Base-by-base conservation (phyloP, 2,888 invertebrate species). In the Calameuta pallipes region DNA sequence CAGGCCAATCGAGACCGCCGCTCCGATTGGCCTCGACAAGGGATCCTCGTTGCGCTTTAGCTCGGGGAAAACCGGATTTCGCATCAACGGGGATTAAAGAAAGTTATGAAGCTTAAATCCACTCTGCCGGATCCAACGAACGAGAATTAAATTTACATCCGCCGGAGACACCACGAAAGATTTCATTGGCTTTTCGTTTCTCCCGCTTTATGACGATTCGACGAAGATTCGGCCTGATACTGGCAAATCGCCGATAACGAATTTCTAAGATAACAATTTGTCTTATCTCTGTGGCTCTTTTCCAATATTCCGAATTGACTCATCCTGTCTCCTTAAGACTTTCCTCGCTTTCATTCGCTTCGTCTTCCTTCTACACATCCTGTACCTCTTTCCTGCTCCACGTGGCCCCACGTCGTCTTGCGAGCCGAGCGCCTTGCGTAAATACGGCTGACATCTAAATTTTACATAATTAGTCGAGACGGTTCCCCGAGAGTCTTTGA, bases 391-490 rank as follows among this genome's bases (percentile, higher is more conserved):
- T 56, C 9, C 23, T 9, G 23, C 23, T 9, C 56, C 56, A 56
- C 56, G 56, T 15, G 15, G 15, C 56, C 0, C 15, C 56, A 11
- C 71, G 71, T 71, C 31, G 4, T 23, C 71, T 71, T 4, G 31
- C 33, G 6, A 71, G 71, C 30, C 71, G 71, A 31, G 70, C 70
- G 69, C 70, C 33, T 36, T 70, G 71, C 78, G 75, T 75, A 78
- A 75, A 75, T 75, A 75, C 77, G 78, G 35, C 35, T 41, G 41
- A 73, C 76, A 73, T 76, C 56, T 73, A 68, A 78, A 78, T 78
- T 78, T 78, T 78, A 73, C 76, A 76, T 78, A 78, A 78, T 78
- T 78, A 78, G 75, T 35, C 76, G 35, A 75, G 69, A 41, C 73
- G 73, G 30, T 34, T 30, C 36, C 31, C 6, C 70, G 69, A 76